Evolutionary conservation across 2,888 invertebrate genomes (phyloP).

Genomic region (Conistra vaccinii): DNA sequence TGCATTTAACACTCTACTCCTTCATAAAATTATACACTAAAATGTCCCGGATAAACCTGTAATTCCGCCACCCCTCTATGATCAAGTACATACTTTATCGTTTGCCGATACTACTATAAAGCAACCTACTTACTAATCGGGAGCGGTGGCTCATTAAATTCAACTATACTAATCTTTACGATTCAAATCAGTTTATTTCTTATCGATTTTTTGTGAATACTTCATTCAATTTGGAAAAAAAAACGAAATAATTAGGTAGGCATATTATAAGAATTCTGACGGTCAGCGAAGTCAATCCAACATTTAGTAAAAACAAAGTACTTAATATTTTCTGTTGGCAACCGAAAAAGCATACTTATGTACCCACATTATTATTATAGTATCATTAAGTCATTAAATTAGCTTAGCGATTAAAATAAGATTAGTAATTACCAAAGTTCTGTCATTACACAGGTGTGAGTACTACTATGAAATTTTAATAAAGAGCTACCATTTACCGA

Average conservation of each 20-base stretch:
- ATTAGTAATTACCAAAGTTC: too few species aligned
- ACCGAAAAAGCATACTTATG: too few species aligned
- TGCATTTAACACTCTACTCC: too few species aligned
- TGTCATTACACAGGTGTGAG: background rate
- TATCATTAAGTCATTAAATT: background rate
- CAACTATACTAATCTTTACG: conserved; percentile 7
- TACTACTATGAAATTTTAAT: too few species aligned
- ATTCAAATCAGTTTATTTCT: conserved; percentile 3
- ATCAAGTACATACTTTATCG: conserved; percentile 37
- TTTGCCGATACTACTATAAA: conserved; percentile 30
- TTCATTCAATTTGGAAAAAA: background rate
- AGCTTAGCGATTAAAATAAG: background rate
- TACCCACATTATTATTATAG: background rate
- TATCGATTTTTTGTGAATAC: background rate
- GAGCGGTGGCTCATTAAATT: conserved; percentile 3
- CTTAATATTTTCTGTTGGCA: too few species aligned
- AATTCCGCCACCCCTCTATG: background rate
- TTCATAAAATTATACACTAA: background rate
- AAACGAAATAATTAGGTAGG: background rate
- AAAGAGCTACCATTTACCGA: too few species aligned
- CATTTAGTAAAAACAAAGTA: too few species aligned
- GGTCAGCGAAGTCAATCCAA: background rate
- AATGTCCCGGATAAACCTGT: background rate
- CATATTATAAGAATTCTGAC: background rate
- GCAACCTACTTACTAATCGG: conserved; percentile 10